Evolutionary conservation across 2,113 vertebrate species (phyloP).

Genomic region (Ginglymostoma cirratum): DNA sequence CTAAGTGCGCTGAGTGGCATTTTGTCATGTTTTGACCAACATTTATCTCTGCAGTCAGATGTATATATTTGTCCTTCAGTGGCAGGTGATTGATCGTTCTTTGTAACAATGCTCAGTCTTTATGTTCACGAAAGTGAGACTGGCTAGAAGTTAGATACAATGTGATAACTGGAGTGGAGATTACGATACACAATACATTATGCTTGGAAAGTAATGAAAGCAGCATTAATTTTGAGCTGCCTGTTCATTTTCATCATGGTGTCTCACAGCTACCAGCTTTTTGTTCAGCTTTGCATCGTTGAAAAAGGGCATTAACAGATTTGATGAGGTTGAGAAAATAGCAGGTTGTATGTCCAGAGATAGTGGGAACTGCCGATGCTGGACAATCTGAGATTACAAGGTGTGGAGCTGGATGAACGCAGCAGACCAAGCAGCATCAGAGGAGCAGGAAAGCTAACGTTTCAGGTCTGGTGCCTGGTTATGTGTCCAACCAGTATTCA

Average conservation of each 20-base stretch:
- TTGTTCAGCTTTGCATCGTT: too few species aligned
- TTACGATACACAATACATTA: neutral
- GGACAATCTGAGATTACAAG: too few species aligned
- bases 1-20: neutral
- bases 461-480: too few species aligned
- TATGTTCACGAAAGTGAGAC: neutral
- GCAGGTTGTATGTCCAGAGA: too few species aligned
- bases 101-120: neutral
- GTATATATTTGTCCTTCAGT: conserved; percentile 6
- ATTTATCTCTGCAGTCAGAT: neutral
- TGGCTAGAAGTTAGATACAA: neutral
- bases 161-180: neutral
- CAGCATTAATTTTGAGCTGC: neutral
- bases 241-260: neutral
- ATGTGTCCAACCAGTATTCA: neutral
- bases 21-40: conserved; percentile 13
- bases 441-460: too few species aligned
- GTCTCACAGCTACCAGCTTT: too few species aligned
- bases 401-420: too few species aligned
- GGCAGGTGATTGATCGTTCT: neutral
- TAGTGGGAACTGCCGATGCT: too few species aligned
- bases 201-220: neutral
- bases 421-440: too few species aligned
- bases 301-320: too few species aligned
- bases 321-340: too few species aligned